These are phyloP conservation scores for Aspidoscelis tigris DNA, from an alignment of 2,113 vertebrate genomes.

Conservation along the genomic window DNA sequence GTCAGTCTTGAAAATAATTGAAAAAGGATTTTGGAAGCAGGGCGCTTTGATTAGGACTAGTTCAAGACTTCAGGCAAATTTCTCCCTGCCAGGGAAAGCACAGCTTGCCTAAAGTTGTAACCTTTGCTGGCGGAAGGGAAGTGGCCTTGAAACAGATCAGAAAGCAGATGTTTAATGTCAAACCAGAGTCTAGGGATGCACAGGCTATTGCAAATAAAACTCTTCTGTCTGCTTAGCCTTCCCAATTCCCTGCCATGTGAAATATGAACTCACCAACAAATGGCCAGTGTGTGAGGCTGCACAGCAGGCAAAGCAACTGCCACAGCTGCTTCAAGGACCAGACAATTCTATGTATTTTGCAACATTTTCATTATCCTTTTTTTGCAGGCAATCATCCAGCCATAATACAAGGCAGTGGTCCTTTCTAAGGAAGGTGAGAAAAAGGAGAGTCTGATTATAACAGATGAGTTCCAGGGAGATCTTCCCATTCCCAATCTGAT, in stretches of 20 bases:
- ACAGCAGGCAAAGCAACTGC: constrained; percentile 66
- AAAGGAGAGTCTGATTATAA: constrained; percentile 1
- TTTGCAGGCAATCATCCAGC: constrained; percentile 45
- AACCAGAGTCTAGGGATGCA: constrained; percentile 78
- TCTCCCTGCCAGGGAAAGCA: constrained; percentile 62
- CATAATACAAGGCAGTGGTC: constrained; percentile 35
- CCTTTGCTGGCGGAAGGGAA: constrained; percentile 74
- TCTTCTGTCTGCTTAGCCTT: constrained; percentile 78
- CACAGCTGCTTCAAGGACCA: constrained; percentile 70
- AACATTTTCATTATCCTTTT: constrained; percentile 72
- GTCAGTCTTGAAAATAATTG: constrained; percentile 68
- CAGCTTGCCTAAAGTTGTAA: constrained; percentile 79
- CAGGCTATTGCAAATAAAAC: constrained; percentile 76
- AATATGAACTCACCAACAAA: constrained; percentile 83
- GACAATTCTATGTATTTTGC: constrained; percentile 57
- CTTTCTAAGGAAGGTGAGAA: constrained; percentile 3
- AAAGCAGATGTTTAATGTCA: constrained; percentile 88
- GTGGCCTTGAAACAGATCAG: constrained; percentile 82
- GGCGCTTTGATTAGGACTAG: constrained; percentile 75
- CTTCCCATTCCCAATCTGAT: background rate
- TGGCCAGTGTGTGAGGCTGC: constrained; percentile 61
- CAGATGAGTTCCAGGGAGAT: constrained; percentile 28
- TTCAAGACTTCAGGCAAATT: constrained; percentile 75
- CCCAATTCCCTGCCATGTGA: constrained; percentile 78
- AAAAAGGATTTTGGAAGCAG: constrained; percentile 72